These are phyloP conservation scores for Dasypolia templi DNA, from an alignment of 2,888 invertebrate species.

Conservation along the genomic window DNA sequence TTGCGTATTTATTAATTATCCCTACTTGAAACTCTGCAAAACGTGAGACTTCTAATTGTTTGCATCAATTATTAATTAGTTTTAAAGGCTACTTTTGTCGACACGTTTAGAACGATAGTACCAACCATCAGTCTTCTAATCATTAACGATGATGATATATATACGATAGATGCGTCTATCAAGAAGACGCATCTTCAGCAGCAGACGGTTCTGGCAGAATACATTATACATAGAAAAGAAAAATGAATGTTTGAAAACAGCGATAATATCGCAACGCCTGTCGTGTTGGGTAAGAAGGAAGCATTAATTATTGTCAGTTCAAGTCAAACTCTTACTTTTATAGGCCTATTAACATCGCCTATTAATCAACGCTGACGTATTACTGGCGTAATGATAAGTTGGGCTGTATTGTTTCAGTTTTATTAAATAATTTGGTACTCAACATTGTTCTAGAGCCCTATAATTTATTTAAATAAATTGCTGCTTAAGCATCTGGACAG, in stretches of 20 bases:
- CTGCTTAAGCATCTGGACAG: not conserved
- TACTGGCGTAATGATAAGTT: constrained; percentile 41
- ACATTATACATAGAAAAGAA: constrained; percentile 39
- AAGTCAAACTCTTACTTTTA: constrained; percentile 56
- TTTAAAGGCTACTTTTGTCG: not conserved
- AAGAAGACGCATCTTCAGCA: constrained; percentile 14
- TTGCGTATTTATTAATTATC: not conserved
- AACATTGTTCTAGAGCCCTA: not conserved
- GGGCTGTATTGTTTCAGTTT: constrained; percentile 24
- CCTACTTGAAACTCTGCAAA: not conserved
- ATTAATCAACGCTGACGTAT: constrained; percentile 55
- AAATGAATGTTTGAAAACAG: constrained; percentile 42
- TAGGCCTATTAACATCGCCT: constrained; percentile 55
- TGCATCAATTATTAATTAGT: not conserved
- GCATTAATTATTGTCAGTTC: constrained; percentile 55
- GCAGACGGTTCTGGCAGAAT: constrained; percentile 9
- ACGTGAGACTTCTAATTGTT: not conserved
- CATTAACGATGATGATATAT: too few species aligned
- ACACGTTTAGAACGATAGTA: not conserved
- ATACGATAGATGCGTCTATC: too few species aligned
- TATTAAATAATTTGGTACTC: constrained; percentile 10
- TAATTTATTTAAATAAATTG: not conserved
- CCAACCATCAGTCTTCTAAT: not conserved
- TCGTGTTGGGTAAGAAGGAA: constrained; percentile 54
- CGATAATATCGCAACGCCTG: constrained; percentile 50